A percentile compares a stretch with the other conserved stretches of the same genome.
These are phyloP conservation scores for Mamestra brassicae DNA, from an alignment of 2,888 invertebrate species.

Conservation along the genomic window DNA sequence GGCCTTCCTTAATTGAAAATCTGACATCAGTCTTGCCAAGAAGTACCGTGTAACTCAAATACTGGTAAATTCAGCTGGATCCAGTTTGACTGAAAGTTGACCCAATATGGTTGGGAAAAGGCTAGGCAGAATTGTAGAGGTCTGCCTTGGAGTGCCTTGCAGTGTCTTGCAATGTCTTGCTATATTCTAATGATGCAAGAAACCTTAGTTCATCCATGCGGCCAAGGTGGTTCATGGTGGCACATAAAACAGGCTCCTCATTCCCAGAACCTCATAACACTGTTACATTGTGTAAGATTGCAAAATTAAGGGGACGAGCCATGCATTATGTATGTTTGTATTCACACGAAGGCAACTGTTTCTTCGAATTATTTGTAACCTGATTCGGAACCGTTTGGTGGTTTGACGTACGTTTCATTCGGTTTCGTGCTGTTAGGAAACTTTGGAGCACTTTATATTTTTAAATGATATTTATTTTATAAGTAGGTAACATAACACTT, in stretches of 20 bases:
- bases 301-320: conserved; percentile 4
- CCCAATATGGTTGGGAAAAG: too few species aligned
- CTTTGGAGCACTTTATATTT: background rate
- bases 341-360: conserved; percentile 31
- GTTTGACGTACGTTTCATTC: conserved; percentile 20
- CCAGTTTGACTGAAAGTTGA: too few species aligned
- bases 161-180: background rate
- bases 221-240: background rate
- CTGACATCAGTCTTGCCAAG: too few species aligned
- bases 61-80: too few species aligned
- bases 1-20: too few species aligned
- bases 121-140: too few species aligned
- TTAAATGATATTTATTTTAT: too few species aligned
- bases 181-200: background rate
- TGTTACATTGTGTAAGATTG: conserved; percentile 18
- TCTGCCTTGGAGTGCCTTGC: background rate
- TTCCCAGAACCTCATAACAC: background rate
- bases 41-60: too few species aligned
- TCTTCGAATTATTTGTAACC: conserved; percentile 49
- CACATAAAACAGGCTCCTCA: background rate
- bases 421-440: conserved; percentile 36
- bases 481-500: too few species aligned
- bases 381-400: conserved; percentile 25
- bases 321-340: conserved; percentile 26
- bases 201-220: background rate